A percentile compares a stretch with the other conserved stretches of the same genome.
phyloP scores from a whole-genome alignment of 2,888 invertebrate species.

The Nomada ferruginata region DNA sequence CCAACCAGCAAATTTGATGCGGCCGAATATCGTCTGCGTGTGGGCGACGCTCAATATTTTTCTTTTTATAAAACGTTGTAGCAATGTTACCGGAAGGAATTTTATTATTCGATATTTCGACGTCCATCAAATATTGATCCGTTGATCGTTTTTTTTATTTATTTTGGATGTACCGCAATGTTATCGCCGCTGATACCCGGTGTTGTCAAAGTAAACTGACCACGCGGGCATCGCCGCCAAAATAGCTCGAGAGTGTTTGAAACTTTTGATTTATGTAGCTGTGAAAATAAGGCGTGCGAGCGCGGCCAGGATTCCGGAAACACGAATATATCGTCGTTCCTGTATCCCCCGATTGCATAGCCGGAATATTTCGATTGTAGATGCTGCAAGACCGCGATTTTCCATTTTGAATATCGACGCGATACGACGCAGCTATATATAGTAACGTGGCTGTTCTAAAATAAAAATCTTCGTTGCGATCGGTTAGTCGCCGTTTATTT shows the following conservation, averaged over 20 bases:
- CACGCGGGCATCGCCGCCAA: neutral
- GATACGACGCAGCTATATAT: neutral
- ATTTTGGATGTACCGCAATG: neutral
- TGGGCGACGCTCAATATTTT: too few species aligned
- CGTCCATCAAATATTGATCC: neutral
- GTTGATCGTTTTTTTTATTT: neutral
- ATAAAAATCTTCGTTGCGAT: conserved; percentile 16
- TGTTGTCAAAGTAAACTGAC: conserved; percentile 24
- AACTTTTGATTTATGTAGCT: conserved; percentile 35
- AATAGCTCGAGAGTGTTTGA: conserved; percentile 36
- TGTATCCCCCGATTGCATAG: neutral
- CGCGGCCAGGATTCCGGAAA: conserved; percentile 12
- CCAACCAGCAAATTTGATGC: too few species aligned
- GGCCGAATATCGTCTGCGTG: too few species aligned
- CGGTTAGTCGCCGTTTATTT: conserved; percentile 28
- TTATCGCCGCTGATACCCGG: neutral
- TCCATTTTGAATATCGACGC: neutral
- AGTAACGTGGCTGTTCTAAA: conserved; percentile 1
- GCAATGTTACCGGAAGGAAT: too few species aligned
- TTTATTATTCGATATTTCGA: neutral
- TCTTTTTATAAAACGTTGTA: too few species aligned
- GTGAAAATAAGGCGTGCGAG: conserved; percentile 19
- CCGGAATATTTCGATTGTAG: neutral
- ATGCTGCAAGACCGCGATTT: neutral
- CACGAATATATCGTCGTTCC: conserved; percentile 2